Evolutionary conservation across 2,888 invertebrate species (phyloP).

Genomic region (Agrochola circellaris): DNA sequence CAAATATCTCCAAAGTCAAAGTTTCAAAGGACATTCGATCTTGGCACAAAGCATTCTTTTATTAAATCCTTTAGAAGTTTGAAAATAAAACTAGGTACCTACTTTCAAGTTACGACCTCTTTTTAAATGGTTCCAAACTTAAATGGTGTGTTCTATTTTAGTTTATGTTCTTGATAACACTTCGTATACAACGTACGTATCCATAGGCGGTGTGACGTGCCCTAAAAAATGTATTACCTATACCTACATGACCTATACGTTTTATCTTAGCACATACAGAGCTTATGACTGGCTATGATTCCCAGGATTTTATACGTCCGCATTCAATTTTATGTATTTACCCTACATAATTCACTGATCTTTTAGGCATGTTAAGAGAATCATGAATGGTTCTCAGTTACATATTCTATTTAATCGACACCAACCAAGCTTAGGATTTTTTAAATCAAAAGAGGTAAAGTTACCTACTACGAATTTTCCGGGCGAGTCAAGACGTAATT

Average conservation of each 20-base stretch:
- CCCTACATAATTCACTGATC: conserved; percentile 12
- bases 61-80: conserved; percentile 11
- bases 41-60: not conserved
- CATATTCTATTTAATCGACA: not conserved
- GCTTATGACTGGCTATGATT: conserved; percentile 5
- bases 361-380: not conserved
- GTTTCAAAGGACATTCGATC: conserved; percentile 23
- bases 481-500: not conserved
- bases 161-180: conserved; percentile 19
- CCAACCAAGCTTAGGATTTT: too few relatives aligned
- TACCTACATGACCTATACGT: not conserved
- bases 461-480: not conserved
- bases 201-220: not conserved
- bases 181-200: not conserved
- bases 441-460: not conserved
- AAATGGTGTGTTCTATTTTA: conserved; percentile 28
- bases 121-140: conserved; percentile 25
- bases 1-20: not conserved
- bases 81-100: conserved; percentile 3
- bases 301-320: not conserved
- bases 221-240: conserved; percentile 5
- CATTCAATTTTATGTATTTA: conserved; percentile 3
- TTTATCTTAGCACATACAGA: conserved; percentile 16
- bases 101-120: conserved; percentile 14
- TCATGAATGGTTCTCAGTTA: not conserved